phyloP scores from a whole-genome alignment of 2,888 invertebrate genomes.

The Dynastes maya region DNA sequence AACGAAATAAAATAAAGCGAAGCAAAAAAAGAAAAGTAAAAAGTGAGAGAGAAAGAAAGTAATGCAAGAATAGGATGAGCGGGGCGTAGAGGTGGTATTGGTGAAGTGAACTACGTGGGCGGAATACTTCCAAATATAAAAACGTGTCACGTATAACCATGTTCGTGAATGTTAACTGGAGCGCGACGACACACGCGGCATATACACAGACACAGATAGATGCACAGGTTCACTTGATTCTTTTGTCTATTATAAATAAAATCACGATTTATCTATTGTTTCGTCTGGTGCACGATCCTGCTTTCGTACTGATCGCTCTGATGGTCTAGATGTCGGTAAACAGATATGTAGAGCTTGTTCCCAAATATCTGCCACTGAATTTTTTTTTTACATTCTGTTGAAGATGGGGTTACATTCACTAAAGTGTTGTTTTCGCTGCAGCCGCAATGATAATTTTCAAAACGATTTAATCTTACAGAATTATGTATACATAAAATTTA shows the following conservation, averaged over 20 bases:
- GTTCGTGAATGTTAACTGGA: constrained; percentile 57
- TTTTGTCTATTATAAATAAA: constrained; percentile 36
- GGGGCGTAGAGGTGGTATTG: neutral
- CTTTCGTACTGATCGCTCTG: constrained; percentile 8
- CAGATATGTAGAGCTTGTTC: too few relatives aligned
- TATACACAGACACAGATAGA: neutral
- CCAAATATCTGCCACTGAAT: too few relatives aligned
- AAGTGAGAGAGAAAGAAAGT: constrained; percentile 15
- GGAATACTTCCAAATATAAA: constrained; percentile 59
- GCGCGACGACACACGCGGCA: constrained; percentile 44
- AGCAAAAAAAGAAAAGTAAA: constrained; percentile 13
- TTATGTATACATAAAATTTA: too few relatives aligned
- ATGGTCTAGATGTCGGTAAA: neutral
- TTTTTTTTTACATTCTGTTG: too few relatives aligned
- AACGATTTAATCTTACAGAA: too few relatives aligned
- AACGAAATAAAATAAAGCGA: constrained; percentile 17
- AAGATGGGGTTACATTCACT: too few relatives aligned
- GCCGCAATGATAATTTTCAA: too few relatives aligned
- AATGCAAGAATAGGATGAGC: constrained; percentile 24
- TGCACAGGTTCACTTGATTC: constrained; percentile 14
- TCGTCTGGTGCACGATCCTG: constrained; percentile 5
- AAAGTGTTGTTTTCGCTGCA: too few relatives aligned
- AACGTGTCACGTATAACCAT: constrained; percentile 57
- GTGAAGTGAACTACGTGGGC: constrained; percentile 55
- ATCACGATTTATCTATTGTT: constrained; percentile 43